Percentiles rank a stretch among this genome's conserved stretches.
Conservation (phyloP, 2,888 invertebrate species). For the Aporophyla nigra region DNA sequence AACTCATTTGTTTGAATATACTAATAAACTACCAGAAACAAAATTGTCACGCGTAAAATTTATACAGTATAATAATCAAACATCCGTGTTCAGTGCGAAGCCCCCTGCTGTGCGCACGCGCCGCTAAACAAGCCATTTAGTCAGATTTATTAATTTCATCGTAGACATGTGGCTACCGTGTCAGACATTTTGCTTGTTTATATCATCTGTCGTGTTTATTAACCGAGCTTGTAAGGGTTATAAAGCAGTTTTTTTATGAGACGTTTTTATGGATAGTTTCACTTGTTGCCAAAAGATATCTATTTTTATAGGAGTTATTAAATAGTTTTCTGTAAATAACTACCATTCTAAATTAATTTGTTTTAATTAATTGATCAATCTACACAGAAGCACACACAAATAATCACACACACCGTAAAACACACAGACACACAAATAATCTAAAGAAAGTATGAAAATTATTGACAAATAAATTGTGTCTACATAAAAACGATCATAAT, state of each 20-base stretch:
- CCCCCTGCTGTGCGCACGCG: slow-evolving; percentile 85
- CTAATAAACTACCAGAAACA: slow-evolving; percentile 30
- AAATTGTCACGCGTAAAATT: slow-evolving; percentile 37
- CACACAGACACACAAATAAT: background rate
- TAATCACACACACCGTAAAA: background rate
- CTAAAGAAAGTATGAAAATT: background rate
- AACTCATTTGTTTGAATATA: slow-evolving; percentile 9
- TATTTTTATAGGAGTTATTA: slow-evolving; percentile 7
- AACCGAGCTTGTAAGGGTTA: slow-evolving; percentile 60
- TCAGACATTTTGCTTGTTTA: slow-evolving; percentile 83
- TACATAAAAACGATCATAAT: slow-evolving; percentile 52
- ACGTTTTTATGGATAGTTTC: slow-evolving; percentile 22
- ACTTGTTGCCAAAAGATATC: slow-evolving; percentile 8
- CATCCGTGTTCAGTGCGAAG: slow-evolving; percentile 49
- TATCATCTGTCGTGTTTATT: slow-evolving; percentile 82
- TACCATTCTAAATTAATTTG: background rate
- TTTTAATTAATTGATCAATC: background rate
- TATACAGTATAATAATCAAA: slow-evolving; percentile 57
- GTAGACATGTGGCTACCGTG: slow-evolving; percentile 76
- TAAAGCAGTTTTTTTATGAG: slow-evolving; percentile 45
- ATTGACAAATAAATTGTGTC: background rate
- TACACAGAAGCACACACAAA: background rate
- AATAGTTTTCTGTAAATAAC: no score
- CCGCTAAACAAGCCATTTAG: slow-evolving; percentile 82
- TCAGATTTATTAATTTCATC: slow-evolving; percentile 83